Conservation (phyloP, 2,888 invertebrate genomes). For the Meteorus cinctellus region DNA sequence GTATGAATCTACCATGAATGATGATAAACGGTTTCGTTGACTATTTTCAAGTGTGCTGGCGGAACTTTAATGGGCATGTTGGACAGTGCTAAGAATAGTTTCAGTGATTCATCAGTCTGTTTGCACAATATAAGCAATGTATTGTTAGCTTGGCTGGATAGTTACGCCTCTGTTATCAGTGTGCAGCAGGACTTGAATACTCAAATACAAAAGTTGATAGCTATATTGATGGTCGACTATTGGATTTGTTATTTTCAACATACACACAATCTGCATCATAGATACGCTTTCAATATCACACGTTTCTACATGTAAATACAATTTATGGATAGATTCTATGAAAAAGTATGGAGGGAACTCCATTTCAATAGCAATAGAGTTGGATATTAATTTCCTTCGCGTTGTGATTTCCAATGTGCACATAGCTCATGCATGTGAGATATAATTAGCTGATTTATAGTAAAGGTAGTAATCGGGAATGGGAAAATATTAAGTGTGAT, state of each 20-base stretch:
- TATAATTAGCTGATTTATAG: conserved; percentile 72
- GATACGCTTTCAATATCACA: neutral
- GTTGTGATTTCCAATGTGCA: neutral
- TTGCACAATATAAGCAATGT: too few relatives aligned
- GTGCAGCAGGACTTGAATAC: too few relatives aligned
- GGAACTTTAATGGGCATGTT: neutral
- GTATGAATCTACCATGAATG: conserved; percentile 19
- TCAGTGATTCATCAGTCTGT: too few relatives aligned
- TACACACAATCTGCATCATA: neutral
- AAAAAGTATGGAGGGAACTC: too few relatives aligned
- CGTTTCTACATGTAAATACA: too few relatives aligned
- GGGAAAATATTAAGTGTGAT: conserved; percentile 44
- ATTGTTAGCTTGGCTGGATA: neutral
- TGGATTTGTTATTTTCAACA: neutral
- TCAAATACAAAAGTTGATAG: too few relatives aligned
- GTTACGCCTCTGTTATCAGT: neutral
- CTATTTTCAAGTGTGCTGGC: neutral
- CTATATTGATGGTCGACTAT: neutral
- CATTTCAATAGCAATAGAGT: neutral
- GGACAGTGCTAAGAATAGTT: too few relatives aligned
- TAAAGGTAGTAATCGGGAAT: conserved; percentile 52
- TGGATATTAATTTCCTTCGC: conserved; percentile 18
- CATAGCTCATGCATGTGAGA: conserved; percentile 59
- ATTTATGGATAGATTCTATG: too few relatives aligned
- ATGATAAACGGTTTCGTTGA: neutral